Conservation (phyloP, 2,113 vertebrate genomes). For the Oceanodroma tethys region DNA sequence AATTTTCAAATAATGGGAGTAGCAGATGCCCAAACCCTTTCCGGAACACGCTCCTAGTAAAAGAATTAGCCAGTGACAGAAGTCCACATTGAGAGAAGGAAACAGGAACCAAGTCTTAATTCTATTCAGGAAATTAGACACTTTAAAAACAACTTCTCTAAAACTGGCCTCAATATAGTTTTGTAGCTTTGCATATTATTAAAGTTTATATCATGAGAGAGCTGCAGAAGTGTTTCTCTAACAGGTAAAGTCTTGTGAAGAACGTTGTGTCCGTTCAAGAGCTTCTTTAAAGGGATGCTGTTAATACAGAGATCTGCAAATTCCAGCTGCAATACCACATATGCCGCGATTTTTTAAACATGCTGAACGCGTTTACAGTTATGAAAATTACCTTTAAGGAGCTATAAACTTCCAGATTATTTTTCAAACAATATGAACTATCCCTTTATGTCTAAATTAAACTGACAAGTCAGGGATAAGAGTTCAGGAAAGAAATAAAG, state of each 20-base stretch:
- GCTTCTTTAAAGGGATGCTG: background rate
- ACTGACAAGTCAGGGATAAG: background rate
- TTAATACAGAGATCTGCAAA: background rate
- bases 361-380: background rate
- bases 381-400: background rate
- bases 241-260: background rate
- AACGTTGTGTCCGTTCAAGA: background rate
- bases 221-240: background rate
- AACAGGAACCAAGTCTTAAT: background rate
- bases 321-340: background rate
- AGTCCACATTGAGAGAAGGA: background rate
- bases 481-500: background rate
- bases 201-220: accelerated
- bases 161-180: background rate
- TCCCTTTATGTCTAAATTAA: background rate
- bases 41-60: background rate
- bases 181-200: background rate
- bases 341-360: background rate
- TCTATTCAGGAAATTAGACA: constrained; percentile 9
- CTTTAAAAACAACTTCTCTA: background rate
- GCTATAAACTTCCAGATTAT: background rate
- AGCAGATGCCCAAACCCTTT: background rate
- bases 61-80: background rate
- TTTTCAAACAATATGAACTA: background rate
- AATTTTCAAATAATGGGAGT: background rate